Evolutionary conservation across 2,113 vertebrate species (phyloP).

Genomic region (Chionodraco myersi): DNA sequence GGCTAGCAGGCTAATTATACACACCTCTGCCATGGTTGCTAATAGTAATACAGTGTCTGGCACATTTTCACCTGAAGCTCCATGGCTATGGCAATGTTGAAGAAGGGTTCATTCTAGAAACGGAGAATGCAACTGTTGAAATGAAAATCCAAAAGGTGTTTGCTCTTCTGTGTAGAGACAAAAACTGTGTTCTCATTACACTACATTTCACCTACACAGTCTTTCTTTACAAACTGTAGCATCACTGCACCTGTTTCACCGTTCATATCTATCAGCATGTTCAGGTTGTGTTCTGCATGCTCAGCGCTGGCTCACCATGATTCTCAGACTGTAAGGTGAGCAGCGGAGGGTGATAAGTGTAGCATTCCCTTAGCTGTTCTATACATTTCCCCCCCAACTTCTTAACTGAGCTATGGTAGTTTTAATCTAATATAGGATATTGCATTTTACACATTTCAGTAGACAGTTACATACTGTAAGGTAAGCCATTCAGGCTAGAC

Average conservation of each 20-base stretch:
- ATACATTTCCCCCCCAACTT: not conserved
- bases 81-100: not conserved
- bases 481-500: not conserved
- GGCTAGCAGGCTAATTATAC: constrained; percentile 76
- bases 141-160: not conserved
- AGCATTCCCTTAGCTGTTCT: constrained; percentile 10
- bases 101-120: constrained; percentile 14
- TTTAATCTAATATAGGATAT: not conserved
- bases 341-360: constrained; percentile 16
- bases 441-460: not conserved
- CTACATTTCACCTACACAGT: too few relatives aligned
- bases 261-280: constrained; percentile 28
- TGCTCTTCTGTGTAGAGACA: not conserved
- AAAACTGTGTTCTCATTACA: not conserved
- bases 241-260: constrained; percentile 56
- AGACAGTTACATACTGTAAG: not conserved
- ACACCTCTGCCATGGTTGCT: constrained; percentile 57
- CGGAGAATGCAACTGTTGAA: not conserved
- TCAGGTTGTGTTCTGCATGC: constrained; percentile 44
- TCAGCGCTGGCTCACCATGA: constrained; percentile 42
- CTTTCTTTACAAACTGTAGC: not conserved
- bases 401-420: not conserved
- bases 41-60: constrained; percentile 35
- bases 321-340: constrained; percentile 40
- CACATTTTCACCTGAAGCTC: constrained; percentile 61